Conservation (phyloP, 2,113 vertebrate species). For the Sander lucioperca region DNA sequence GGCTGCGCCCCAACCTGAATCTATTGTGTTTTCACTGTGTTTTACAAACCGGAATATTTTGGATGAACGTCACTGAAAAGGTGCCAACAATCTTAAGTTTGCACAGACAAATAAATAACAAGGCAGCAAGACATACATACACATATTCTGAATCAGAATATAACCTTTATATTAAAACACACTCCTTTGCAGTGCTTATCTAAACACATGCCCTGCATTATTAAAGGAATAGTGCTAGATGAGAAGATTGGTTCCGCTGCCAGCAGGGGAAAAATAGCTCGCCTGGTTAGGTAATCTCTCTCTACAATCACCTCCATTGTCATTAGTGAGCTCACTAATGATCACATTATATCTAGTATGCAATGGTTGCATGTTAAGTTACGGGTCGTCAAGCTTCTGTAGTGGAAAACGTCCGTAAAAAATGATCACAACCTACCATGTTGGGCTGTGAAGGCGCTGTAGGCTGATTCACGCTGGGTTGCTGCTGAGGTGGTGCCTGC, state of each 20-base stretch:
- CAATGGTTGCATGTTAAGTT: not conserved
- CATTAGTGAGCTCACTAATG: not conserved
- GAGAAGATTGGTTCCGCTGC: not conserved
- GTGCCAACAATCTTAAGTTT: not conserved
- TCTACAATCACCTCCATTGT: not conserved
- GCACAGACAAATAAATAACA: not conserved
- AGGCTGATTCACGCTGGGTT: slow-evolving; percentile 67
- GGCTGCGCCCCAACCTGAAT: not conserved
- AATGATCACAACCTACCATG: slow-evolving; percentile 71
- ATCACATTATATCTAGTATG: not conserved
- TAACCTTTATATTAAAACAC: not conserved
- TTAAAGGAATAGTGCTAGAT: not conserved
- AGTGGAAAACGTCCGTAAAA: not conserved
- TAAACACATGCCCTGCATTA: not conserved
- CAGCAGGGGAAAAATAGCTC: not conserved
- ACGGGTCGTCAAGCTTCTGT: not conserved
- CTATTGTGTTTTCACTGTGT: not conserved
- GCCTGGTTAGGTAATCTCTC: not conserved
- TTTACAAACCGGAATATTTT: not conserved
- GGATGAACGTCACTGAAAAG: not conserved
- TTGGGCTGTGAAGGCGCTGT: slow-evolving; percentile 68
- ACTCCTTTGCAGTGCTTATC: too few relatives aligned
- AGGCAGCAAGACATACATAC: not conserved
- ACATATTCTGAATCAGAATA: not conserved
- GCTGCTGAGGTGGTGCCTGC: slow-evolving; percentile 76